These are phyloP conservation scores for Polydrusus tereticollis DNA, from an alignment of 2,888 invertebrate species.

Conservation along the genomic window DNA sequence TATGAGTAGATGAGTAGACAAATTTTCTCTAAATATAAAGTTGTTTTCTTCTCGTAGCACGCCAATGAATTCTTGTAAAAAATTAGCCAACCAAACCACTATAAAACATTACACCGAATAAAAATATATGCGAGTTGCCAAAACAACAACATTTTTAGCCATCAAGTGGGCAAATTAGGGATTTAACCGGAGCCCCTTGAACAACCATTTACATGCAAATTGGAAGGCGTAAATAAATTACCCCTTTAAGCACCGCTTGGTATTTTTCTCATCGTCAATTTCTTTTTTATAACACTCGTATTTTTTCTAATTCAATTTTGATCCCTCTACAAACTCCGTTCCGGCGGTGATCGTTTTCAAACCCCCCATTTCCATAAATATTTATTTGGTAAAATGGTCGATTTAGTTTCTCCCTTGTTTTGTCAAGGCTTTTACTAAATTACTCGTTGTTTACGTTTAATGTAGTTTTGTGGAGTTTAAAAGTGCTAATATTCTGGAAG, in stretches of 20 bases:
- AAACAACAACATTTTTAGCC: conserved; percentile 16
- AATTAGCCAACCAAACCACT: not conserved
- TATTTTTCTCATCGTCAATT: conserved; percentile 23
- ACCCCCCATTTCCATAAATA: conserved; percentile 25
- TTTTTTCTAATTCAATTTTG: conserved; percentile 35
- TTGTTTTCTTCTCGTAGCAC: no score
- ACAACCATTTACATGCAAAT: conserved; percentile 21
- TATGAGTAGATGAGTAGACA: no score
- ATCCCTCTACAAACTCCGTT: conserved; percentile 19
- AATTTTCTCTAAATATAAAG: no score
- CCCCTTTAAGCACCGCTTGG: conserved; percentile 21
- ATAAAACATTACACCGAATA: not conserved
- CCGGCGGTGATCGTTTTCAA: conserved; percentile 26
- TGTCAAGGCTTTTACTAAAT: conserved; percentile 23
- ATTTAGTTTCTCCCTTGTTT: conserved; percentile 25
- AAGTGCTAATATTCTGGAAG: not conserved
- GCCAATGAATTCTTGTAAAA: no score
- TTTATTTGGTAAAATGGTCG: conserved; percentile 34
- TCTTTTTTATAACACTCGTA: conserved; percentile 21
- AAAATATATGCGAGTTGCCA: conserved; percentile 1
- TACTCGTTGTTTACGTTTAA: conserved; percentile 28
- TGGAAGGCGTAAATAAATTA: conserved; percentile 21
- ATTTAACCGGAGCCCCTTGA: conserved; percentile 15
- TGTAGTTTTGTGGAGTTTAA: conserved; percentile 23
- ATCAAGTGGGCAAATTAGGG: conserved; percentile 15